Conservation (phyloP, 2,113 vertebrate genomes). For the Thunnus maccoyii region DNA sequence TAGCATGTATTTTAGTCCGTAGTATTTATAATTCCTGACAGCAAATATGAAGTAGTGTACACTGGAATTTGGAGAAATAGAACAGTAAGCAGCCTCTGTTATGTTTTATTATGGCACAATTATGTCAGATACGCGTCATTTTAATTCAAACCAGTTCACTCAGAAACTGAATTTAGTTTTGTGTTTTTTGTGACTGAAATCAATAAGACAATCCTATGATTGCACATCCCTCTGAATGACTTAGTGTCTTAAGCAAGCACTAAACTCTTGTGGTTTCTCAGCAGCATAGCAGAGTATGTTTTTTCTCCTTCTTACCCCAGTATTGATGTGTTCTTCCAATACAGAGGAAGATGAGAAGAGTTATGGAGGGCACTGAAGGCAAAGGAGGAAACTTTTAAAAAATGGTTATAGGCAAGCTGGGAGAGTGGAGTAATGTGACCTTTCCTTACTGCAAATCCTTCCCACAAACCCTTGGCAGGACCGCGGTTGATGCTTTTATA, state of each 20-base stretch:
- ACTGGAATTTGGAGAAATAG: not conserved
- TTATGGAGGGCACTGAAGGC: conserved; percentile 10
- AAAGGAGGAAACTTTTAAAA: conserved; percentile 26
- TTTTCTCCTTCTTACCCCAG: conserved; percentile 14
- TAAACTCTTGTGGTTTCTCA: not conserved
- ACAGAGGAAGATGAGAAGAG: conserved; percentile 1
- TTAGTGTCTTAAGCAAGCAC: not conserved
- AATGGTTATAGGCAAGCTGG: not conserved
- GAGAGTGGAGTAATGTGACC: conserved; percentile 52
- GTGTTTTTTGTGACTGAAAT: conserved; percentile 11
- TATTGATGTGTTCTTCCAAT: not conserved
- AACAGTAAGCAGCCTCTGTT: not conserved
- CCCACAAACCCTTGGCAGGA: conserved; percentile 60
- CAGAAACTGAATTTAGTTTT: not conserved
- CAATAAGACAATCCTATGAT: not conserved
- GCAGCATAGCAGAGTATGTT: not conserved
- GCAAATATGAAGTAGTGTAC: not conserved
- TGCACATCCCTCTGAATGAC: conserved; percentile 11
- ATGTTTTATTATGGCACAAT: not conserved
- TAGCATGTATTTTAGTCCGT: not conserved
- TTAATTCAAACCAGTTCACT: not conserved
- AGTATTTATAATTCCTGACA: not conserved
- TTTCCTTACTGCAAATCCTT: conserved; percentile 48
- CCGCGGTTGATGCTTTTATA: conserved; percentile 36
- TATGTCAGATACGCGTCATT: not conserved